These are phyloP conservation scores for Nerophis ophidion DNA, from an alignment of 2,113 vertebrate genomes.

Conservation along the genomic window DNA sequence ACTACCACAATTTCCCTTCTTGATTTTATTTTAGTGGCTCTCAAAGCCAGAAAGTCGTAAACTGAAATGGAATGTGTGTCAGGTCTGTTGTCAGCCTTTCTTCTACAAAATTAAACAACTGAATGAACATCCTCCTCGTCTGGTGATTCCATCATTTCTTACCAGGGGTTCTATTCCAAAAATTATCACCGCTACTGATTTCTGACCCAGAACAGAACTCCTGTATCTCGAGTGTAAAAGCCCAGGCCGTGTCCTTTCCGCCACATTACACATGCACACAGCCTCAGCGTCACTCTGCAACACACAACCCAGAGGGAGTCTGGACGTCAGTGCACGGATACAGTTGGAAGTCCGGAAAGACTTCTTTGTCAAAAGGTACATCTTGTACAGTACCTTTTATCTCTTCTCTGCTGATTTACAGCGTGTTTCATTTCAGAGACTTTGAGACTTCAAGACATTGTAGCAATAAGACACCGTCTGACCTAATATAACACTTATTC, in stretches of 20 bases:
- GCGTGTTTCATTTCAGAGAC: not conserved
- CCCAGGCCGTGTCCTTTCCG: constrained; percentile 37
- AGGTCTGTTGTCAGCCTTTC: no score
- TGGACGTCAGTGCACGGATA: constrained; percentile 22
- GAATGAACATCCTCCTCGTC: no score
- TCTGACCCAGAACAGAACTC: not conserved
- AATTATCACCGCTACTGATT: not conserved
- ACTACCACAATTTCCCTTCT: no score
- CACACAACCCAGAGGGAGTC: constrained; percentile 42
- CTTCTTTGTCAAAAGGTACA: not conserved
- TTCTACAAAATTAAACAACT: no score
- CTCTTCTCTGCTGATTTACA: not conserved
- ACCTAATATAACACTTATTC: not conserved
- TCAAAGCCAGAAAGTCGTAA: no score
- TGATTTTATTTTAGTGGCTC: no score
- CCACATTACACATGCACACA: constrained; percentile 42
- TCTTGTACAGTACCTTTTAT: not conserved
- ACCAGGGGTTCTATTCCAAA: no score
- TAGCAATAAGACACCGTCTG: no score
- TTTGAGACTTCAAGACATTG: not conserved
- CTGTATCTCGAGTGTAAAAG: constrained; percentile 19
- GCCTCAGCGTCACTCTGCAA: constrained; percentile 25
- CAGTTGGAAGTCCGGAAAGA: not conserved
- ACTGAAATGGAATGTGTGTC: no score
- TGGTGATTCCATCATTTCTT: no score